Evolutionary conservation across 1,140 invertebrate species (phyloP).

Genomic region (Drosophila melanica): DNA sequence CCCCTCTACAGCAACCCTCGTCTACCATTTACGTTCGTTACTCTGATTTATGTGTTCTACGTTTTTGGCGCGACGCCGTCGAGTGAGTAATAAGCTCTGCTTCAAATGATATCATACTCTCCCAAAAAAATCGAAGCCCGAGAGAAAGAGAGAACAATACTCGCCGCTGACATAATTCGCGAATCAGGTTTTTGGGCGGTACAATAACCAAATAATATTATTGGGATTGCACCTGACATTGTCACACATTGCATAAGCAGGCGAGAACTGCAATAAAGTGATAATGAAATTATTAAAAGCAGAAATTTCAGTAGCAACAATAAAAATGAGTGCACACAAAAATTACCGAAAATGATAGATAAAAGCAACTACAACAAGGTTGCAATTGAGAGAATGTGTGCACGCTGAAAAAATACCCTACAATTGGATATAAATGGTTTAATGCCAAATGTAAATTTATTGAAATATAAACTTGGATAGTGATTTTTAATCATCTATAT

Average conservation of each 20-base stretch:
- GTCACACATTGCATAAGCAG: slow-evolving; percentile 72
- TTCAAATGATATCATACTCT: slow-evolving; percentile 72
- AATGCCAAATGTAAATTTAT: no score
- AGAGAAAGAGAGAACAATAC: slow-evolving; percentile 10
- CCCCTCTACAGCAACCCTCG: slow-evolving; percentile 9
- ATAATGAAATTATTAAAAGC: slow-evolving; percentile 57
- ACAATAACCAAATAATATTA: slow-evolving; percentile 33
- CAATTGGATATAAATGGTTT: background rate
- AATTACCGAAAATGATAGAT: background rate
- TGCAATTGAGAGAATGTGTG: background rate
- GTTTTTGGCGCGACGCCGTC: slow-evolving; percentile 59
- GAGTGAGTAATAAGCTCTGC: slow-evolving; percentile 70
- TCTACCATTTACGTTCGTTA: background rate
- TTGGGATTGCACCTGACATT: slow-evolving; percentile 72
- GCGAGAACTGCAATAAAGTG: slow-evolving; percentile 44
- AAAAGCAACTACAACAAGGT: slow-evolving; percentile 1
- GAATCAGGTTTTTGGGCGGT: slow-evolving; percentile 12
- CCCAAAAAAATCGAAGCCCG: slow-evolving; percentile 16
- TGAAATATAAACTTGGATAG: no score
- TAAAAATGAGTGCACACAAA: slow-evolving; percentile 9
- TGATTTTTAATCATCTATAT: no score
- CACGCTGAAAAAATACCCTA: slow-evolving; percentile 1
- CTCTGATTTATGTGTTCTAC: slow-evolving; percentile 26
- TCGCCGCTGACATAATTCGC: slow-evolving; percentile 65
- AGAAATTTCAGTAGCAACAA: slow-evolving; percentile 27